phyloP scores from a whole-genome alignment of 2,797 vertebrate genomes.

The Alectoris magna region DNA sequence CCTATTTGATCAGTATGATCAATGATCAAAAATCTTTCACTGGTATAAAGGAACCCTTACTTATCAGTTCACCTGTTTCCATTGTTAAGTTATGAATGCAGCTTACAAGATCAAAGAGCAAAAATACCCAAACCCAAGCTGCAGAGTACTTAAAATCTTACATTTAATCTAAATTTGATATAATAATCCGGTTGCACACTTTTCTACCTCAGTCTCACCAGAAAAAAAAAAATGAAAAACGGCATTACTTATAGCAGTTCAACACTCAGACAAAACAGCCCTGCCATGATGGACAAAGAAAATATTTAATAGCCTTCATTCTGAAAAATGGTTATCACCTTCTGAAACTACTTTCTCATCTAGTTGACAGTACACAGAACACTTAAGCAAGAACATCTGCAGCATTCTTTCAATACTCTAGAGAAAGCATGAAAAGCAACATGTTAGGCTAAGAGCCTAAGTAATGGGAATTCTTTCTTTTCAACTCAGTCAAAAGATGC shows the following conservation, averaged over 20 bases:
- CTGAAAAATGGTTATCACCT: not conserved
- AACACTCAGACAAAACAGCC: not conserved
- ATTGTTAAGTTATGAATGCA: not conserved
- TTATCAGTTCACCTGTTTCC: not conserved
- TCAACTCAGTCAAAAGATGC: slow-evolving; percentile 34
- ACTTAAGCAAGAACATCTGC: slow-evolving; percentile 56
- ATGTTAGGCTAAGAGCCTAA: slow-evolving; percentile 3
- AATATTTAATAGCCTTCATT: not conserved
- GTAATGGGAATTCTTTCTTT: slow-evolving; percentile 56
- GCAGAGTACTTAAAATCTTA: not conserved
- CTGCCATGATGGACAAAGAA: not conserved
- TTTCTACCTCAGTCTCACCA: not conserved
- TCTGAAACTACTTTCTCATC: not conserved
- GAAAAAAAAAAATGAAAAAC: not conserved
- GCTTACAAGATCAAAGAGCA: not conserved
- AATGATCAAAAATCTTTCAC: not conserved
- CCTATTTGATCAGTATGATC: not conserved
- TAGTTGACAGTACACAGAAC: not conserved
- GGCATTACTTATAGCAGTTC: not conserved
- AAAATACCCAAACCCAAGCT: not conserved
- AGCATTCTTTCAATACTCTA: slow-evolving; percentile 1
- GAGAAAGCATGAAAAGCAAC: slow-evolving; percentile 38
- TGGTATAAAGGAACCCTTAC: not conserved
- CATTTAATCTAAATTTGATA: not conserved
- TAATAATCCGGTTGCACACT: not conserved